Evolutionary conservation across 1,140 invertebrate genomes (phyloP), one percentile per base, ranked within the genome.

Genomic region (Steinernema khuongi): DNA sequence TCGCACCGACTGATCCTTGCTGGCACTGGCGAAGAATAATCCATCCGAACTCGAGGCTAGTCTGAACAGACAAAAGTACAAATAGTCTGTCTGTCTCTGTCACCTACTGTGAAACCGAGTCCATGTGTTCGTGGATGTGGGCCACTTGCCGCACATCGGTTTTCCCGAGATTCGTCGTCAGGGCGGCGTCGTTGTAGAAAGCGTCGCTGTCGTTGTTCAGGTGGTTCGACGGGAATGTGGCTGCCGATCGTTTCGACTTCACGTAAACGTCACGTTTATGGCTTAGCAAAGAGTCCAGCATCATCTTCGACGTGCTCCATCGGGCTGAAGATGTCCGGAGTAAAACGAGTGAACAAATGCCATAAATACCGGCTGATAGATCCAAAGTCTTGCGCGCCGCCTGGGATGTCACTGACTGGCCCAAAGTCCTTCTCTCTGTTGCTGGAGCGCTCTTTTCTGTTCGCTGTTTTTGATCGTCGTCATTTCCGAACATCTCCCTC

Each of bases 91-190:
- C 2, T 22, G 11, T 30, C 11, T 50, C 7, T 28, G n/a, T 60
- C 4, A 66, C 68, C 32, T 33, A 76, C 72, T 77, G 69, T 31
- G 72, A 60, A 4, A 77, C 31, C 19, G 67, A 70, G 2, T 30
- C 69, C 4, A 67, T 33, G 31, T 77, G 75, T n/a, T 77, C 75
- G 44, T 77, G 75, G 31, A 77, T 41, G 67, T 74, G 71, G 0
- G 75, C 73, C 18, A 60, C 50, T 26, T 60, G 50, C 4, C 50
- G 50, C 14, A 77, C 44, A 32, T 74, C 50, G 28, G 32, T 77
- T 29, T 72, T 68, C 29, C 70, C 41, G 7, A 77, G 29, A 60
- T 75, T 50, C 26, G 30, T 31, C 1, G 44, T 26, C 14, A 72
- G 50, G 14, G 31, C 44, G 29, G 32, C 73, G 11, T 33, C 19